A percentile compares a stretch with the other conserved stretches of the same genome.
phyloP scores from a whole-genome alignment of 1,140 invertebrate species.

The Brachystomella parvula region DNA sequence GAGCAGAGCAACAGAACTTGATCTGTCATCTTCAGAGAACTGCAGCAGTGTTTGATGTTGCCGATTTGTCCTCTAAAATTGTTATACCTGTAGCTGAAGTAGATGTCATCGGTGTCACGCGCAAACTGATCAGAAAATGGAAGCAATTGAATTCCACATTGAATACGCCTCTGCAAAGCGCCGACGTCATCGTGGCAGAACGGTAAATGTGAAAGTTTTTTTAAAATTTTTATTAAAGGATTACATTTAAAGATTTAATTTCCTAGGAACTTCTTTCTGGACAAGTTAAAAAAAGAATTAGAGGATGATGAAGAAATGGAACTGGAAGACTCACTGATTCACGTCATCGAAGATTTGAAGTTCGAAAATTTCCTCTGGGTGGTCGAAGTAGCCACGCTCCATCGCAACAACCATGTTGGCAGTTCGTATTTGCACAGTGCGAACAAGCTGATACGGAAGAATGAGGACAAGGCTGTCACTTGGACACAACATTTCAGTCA shows the following conservation, averaged over 20 bases:
- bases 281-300: slow-evolving; percentile 4
- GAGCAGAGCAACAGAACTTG: slow-evolving; percentile 14
- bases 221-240: background rate
- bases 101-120: background rate
- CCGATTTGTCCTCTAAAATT: slow-evolving; percentile 1
- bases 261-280: slow-evolving; percentile 19
- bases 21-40: slow-evolving; percentile 14
- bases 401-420: slow-evolving; percentile 5
- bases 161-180: background rate
- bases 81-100: background rate
- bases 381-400: slow-evolving; percentile 1
- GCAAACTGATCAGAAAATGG: slow-evolving; percentile 21
- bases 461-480: background rate
- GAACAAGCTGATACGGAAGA: background rate
- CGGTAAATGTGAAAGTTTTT: slow-evolving; percentile 16
- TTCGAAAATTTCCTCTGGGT: slow-evolving; percentile 27
- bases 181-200: slow-evolving; percentile 19
- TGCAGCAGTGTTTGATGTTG: slow-evolving; percentile 18
- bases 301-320: background rate
- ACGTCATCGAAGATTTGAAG: slow-evolving; percentile 14
- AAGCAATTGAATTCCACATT: background rate
- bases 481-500: slow-evolving; percentile 13
- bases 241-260: background rate
- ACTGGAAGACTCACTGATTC: background rate
- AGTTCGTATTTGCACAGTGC: background rate